A percentile compares a stretch with the other conserved stretches of the same genome.
These are phyloP conservation scores for Lates calcarifer DNA, from an alignment of 2,113 vertebrate species.

Conservation along the genomic window DNA sequence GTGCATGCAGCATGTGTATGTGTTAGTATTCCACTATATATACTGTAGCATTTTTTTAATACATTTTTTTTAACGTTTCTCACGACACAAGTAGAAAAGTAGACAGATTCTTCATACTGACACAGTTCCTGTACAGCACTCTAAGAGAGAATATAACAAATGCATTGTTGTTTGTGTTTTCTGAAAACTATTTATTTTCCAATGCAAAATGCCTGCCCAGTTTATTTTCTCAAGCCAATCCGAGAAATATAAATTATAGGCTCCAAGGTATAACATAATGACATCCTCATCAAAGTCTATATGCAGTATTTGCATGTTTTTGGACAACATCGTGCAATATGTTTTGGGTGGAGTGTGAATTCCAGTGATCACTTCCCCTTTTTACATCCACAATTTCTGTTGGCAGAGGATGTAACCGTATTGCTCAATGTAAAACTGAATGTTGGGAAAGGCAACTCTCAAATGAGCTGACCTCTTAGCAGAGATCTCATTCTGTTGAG, in stretches of 20 bases:
- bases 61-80: too few species aligned
- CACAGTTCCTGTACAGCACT: neutral
- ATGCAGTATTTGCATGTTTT: neutral
- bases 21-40: neutral
- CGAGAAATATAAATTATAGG: neutral
- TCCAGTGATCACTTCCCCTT: conserved; percentile 72
- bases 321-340: conserved; percentile 23
- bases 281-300: neutral
- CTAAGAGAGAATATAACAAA: neutral
- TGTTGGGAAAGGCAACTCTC: conserved; percentile 33
- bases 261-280: neutral
- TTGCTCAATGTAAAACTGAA: conserved; percentile 70
- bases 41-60: neutral
- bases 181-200: neutral
- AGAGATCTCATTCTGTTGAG: conserved; percentile 59
- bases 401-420: conserved; percentile 63
- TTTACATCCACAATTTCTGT: conserved; percentile 74
- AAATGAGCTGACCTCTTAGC: conserved; percentile 38
- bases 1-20: neutral
- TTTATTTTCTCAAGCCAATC: neutral
- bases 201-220: neutral
- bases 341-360: conserved; percentile 35
- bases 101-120: neutral
- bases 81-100: neutral
- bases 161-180: neutral